A percentile compares a stretch with the other conserved stretches of the same genome.
Conservation (phyloP, 1,140 invertebrate genomes). For the Nephotettix cincticeps region DNA sequence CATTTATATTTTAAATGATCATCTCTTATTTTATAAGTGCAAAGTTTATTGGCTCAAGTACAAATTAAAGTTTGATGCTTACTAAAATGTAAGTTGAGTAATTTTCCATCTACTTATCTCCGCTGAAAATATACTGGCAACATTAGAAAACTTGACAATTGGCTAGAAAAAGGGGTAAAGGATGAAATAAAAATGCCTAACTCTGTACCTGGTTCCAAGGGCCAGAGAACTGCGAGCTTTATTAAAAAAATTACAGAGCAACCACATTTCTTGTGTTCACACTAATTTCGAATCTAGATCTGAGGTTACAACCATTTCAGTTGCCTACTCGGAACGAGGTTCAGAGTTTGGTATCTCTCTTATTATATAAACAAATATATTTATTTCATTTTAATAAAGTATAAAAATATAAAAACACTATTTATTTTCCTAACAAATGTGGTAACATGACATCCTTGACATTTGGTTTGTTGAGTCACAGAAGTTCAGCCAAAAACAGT, state of each 20-base stretch:
- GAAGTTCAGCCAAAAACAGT: too few relatives aligned
- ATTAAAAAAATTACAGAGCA: not conserved
- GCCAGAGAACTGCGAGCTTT: not conserved
- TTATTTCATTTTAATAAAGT: not conserved
- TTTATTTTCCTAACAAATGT: not conserved
- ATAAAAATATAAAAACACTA: not conserved
- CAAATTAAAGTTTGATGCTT: too few relatives aligned
- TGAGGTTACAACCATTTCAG: not conserved
- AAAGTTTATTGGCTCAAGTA: too few relatives aligned
- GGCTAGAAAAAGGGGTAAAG: conserved; percentile 1
- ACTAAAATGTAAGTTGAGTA: too few relatives aligned
- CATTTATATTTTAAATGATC: too few relatives aligned
- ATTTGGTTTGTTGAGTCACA: too few relatives aligned
- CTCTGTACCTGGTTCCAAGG: conserved; percentile 26
- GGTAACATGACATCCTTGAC: too few relatives aligned
- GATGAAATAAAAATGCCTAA: conserved; percentile 9
- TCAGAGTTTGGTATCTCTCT: conserved; percentile 39
- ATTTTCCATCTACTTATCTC: too few relatives aligned
- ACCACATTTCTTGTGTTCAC: not conserved
- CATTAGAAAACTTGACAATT: not conserved
- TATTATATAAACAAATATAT: not conserved
- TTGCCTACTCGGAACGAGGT: conserved; percentile 35
- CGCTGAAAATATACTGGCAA: too few relatives aligned
- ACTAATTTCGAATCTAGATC: not conserved
- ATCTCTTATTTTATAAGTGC: too few relatives aligned